Base-by-base conservation (phyloP, 2,888 invertebrate genomes). In the Agrotis puta region DNA sequence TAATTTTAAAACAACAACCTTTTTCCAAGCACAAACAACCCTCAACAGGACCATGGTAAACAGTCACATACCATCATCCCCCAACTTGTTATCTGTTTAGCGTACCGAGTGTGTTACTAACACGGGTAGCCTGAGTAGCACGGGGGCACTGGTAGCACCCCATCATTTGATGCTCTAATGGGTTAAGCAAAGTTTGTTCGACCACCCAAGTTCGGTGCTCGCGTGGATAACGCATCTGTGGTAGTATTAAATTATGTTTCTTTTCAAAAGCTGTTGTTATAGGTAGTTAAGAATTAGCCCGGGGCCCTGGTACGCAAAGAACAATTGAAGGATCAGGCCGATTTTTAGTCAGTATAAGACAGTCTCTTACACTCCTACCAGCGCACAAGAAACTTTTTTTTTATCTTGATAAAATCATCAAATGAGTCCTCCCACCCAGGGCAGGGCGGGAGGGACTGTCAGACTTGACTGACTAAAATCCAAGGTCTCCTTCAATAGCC, bases 141-240 rank as follows among this genome's bases (percentile, higher is more conserved):
- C 79, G 51, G 62, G 24, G 59, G 66, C 72, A 83, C 79, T 1
- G 51, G 64, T 47, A 68, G 66, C 72, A 83, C 79, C 84, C 83
- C 84, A 86, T 90, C 82, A 87, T 89, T 88, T 85, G 83, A 71
- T 69, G 45, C 1, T 61, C 67, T 78, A 81, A 81, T 74, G 16
- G 20, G 70, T 59, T 64, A 64, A 61, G 69, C 84, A 89, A 87
- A 88, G 87, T 82, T 85, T 75, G 70, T 61, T 45, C 70, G 81
- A 86, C 90, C 89, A 83, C 87, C 84, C 90, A 48, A 47, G 64
- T 5, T 54, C 3, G 6, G 3, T 39, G 48, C n/a, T 58, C 64
- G 24, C 50, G 64, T 75, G 76, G 53, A 43, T 64, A 57, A 53
- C 13, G 62, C 80, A 69, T 75, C 62, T 78, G 75, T 54, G 54